Evolutionary conservation across 2,113 vertebrate species (phyloP).

Genomic region (Gallinago jamesoni): DNA sequence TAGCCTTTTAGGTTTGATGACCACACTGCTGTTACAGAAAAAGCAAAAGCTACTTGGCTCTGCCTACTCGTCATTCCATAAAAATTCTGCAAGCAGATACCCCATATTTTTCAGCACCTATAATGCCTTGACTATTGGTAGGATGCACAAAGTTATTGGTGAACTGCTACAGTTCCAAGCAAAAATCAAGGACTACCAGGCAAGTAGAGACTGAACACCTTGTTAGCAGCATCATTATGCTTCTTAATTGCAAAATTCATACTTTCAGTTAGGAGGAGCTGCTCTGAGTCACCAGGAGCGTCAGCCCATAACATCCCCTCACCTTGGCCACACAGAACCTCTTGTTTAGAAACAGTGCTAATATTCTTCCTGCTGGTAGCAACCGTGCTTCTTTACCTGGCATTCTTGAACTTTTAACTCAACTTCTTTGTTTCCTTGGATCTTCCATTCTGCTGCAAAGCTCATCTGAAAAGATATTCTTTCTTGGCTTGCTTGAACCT

Average conservation of each 20-base stretch:
- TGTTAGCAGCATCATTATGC: not conserved
- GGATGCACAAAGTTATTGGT: rapidly evolving
- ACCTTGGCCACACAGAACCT: not conserved
- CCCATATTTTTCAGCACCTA: not conserved
- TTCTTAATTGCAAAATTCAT: not conserved
- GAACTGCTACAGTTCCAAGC: not conserved
- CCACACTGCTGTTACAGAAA: not conserved
- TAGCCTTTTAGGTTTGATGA: not conserved
- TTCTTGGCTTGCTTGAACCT: not conserved
- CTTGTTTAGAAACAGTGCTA: not conserved
- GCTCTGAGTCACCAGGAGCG: not conserved
- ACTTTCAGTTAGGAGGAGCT: not conserved
- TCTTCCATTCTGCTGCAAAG: not conserved
- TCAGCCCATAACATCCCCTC: not conserved
- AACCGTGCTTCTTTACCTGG: not conserved
- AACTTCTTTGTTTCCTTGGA: not conserved
- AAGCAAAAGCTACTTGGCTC: not conserved
- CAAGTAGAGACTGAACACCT: not conserved
- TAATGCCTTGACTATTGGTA: not conserved
- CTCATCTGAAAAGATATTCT: not conserved
- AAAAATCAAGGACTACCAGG: not conserved
- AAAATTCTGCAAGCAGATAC: not conserved
- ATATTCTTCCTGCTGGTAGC: not conserved
- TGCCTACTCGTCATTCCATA: not conserved
- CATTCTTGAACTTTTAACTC: not conserved